Base-by-base conservation (phyloP, 2,797 vertebrate species). In the Danio kyathit region DNA sequence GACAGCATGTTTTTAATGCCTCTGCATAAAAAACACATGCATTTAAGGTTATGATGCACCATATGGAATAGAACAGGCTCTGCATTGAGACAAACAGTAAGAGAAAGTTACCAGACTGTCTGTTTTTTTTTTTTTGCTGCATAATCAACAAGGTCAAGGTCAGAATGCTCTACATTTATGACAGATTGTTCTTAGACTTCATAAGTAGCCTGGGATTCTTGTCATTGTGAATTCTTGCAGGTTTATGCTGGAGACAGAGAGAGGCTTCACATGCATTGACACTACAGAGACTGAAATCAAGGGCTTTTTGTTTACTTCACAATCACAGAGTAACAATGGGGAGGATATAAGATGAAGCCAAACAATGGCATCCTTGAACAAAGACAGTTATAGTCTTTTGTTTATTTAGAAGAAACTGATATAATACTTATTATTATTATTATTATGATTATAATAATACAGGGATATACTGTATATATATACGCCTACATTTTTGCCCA, bases 61-160 rank as follows among this genome's bases (percentile, higher is more conserved):
- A 74, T 74, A 74, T 74, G 19, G 21, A 75, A 75, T 16, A 41
- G n/a, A 64, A 43, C n/a, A 40, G 14, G 60, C 60, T 76, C 46
- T 64, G 38, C 13, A 52, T 10, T 57, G 70, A 73, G 12, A 16
- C 17, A 13, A 57, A 44, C 52, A 21, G 70, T 6, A 8, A 14
- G 51, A 57, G 52, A 44, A 52, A 76, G 74, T 21, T 63, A 17
- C 43, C 44, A 49, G 10, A 9, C 19, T 74, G 57, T 74, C 67
- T 29, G n/a, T n/a, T n/a, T n/a, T n/a, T n/a, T n/a, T n/a, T n/a
- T 41, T 54, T 60, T 40, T 59, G 16, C 44, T 4, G 44, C 57
- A 74, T 60, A 63, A 48, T 61, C 19, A 40, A 7, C 44, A 61
- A 61, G 44, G 72, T 61, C 72, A 61, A 61, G 14, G 21, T 61